A percentile compares a stretch with the other conserved stretches of the same genome.
phyloP scores from a whole-genome alignment of 2,888 invertebrate species.

The Onthophagus sagittarius region DNA sequence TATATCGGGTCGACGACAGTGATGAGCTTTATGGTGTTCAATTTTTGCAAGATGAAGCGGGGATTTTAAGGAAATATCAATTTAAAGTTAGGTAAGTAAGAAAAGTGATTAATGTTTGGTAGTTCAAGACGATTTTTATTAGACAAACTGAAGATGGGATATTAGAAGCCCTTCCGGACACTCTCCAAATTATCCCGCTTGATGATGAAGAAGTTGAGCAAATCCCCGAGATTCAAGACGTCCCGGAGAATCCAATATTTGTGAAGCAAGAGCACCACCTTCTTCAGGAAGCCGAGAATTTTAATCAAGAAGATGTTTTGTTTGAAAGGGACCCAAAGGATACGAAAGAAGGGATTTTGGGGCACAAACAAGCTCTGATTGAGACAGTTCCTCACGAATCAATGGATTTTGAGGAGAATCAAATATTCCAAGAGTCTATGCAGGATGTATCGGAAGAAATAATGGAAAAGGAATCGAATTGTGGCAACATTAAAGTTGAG shows the following conservation, averaged over 20 bases:
- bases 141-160: conserved; percentile 45
- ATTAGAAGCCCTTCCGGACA: conserved; percentile 45
- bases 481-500: no score
- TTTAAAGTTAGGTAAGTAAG: conserved; percentile 43
- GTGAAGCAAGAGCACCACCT: conserved; percentile 19
- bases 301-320: background rate
- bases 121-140: conserved; percentile 13
- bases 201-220: conserved; percentile 19
- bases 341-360: conserved; percentile 18
- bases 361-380: conserved; percentile 15
- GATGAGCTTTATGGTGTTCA: conserved; percentile 46
- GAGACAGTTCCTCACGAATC: background rate
- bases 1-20: conserved; percentile 43
- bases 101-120: conserved; percentile 11
- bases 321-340: conserved; percentile 8
- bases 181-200: conserved; percentile 41
- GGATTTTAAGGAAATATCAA: conserved; percentile 45
- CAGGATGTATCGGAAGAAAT: no score
- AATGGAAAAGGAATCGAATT: no score
- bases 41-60: conserved; percentile 43
- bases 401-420: background rate
- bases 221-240: background rate
- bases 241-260: background rate
- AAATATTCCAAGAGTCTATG: no score
- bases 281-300: background rate